Conservation (phyloP, 2,113 vertebrate genomes). For the Lamprotornis superbus region DNA sequence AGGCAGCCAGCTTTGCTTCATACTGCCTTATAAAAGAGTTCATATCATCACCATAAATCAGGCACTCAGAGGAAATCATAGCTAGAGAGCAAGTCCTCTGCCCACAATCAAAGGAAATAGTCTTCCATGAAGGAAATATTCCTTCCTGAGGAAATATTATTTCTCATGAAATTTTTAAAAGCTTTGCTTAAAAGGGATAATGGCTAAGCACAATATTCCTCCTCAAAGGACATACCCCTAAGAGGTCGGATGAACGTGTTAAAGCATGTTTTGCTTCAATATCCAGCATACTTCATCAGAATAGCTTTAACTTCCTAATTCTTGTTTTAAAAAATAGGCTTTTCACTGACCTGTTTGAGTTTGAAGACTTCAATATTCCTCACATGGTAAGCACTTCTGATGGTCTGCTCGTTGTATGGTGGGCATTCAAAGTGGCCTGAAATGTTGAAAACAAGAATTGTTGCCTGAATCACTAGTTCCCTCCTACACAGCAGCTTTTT, state of each 20-base stretch:
- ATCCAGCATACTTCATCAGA: not conserved
- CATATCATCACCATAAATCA: not conserved
- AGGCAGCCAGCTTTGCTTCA: not conserved
- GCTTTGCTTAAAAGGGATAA: not conserved
- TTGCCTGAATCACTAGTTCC: not conserved
- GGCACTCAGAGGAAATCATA: not conserved
- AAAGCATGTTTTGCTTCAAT: not conserved
- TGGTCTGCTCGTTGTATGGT: constrained; percentile 88
- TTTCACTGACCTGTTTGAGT: constrained; percentile 89
- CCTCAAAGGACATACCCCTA: not conserved
- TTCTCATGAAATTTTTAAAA: not conserved
- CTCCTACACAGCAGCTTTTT: not conserved
- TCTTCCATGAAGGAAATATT: too few relatives aligned
- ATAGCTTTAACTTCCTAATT: not conserved
- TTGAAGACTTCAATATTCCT: constrained; percentile 95
- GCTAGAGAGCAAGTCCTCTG: not conserved
- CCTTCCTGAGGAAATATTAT: not conserved
- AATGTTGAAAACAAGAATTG: constrained; percentile 6
- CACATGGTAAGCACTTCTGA: constrained; percentile 94
- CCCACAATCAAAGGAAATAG: not conserved
- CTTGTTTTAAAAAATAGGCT: not conserved
- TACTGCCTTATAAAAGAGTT: not conserved
- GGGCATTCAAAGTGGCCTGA: constrained; percentile 95
- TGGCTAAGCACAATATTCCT: not conserved
- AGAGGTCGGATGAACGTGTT: not conserved